Conservation (phyloP, 1,140 invertebrate genomes). For the Drosophila carrolli region DNA sequence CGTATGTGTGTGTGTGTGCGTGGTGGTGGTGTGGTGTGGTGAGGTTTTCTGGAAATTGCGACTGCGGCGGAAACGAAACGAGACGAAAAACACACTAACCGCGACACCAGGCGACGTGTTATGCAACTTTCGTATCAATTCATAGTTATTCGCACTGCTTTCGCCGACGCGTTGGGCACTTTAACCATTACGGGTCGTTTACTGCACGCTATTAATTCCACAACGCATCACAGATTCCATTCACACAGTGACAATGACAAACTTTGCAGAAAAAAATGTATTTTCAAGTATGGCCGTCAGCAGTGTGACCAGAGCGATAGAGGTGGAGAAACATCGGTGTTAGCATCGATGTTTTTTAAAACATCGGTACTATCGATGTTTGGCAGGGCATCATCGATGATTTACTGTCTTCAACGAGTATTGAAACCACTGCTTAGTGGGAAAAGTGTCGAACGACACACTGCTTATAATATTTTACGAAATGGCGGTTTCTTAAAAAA, state of each 20-base stretch:
- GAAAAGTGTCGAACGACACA: too few species aligned
- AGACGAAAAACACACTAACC: constrained; percentile 52
- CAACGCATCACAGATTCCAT: constrained; percentile 45
- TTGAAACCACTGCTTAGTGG: too few species aligned
- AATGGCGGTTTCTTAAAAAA: too few species aligned
- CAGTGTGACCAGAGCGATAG: constrained; percentile 8
- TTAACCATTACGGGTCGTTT: constrained; percentile 33
- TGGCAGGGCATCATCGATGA: not conserved
- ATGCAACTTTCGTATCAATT: constrained; percentile 74
- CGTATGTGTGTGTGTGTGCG: constrained; percentile 33
- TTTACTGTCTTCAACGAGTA: too few species aligned
- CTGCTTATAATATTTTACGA: too few species aligned
- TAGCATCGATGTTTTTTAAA: constrained; percentile 1
- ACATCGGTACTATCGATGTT: too few species aligned
- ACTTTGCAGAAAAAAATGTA: constrained; percentile 52
- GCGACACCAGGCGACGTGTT: constrained; percentile 64
- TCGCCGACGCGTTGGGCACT: constrained; percentile 38
- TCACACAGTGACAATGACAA: constrained; percentile 47
- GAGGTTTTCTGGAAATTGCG: constrained; percentile 76
- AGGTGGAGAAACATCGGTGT: not conserved
- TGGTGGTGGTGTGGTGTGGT: constrained; percentile 47
- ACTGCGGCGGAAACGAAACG: constrained; percentile 47
- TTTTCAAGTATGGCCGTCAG: constrained; percentile 40
- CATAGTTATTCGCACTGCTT: constrained; percentile 61
- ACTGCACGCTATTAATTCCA: constrained; percentile 26